Evolutionary conservation across 1,140 invertebrate species (phyloP).

Genomic region (Drosophila micromelanica): DNA sequence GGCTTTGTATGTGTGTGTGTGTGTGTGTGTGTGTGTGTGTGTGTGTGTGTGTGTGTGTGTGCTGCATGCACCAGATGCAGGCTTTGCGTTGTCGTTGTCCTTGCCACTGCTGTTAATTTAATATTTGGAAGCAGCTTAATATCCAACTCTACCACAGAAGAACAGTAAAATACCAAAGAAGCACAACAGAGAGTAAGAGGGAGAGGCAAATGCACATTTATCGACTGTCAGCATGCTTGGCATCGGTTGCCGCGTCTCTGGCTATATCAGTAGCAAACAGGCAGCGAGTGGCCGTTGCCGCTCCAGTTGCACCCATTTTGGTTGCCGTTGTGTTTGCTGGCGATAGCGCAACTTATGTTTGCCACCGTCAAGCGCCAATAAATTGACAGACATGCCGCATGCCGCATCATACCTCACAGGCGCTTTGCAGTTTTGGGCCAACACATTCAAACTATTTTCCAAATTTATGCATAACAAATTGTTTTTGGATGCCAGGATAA

Average conservation of each 20-base stretch:
- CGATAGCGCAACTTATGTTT: constrained; percentile 80
- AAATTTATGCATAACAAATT: constrained; percentile 18
- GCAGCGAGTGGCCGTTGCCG: constrained; percentile 12
- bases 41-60: constrained; percentile 6
- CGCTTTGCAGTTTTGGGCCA: not conserved
- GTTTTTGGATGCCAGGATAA: constrained; percentile 4
- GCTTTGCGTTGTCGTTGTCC: constrained; percentile 46
- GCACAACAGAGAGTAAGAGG: constrained; percentile 23
- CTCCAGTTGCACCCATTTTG: constrained; percentile 20
- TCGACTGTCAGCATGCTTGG: constrained; percentile 41
- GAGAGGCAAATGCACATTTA: constrained; percentile 18
- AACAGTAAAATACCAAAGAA: constrained; percentile 15
- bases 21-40: constrained; percentile 3
- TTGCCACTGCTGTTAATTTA: constrained; percentile 70
- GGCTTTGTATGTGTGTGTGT: too few species aligned
- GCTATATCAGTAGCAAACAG: constrained; percentile 42
- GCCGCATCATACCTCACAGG: constrained; percentile 23
- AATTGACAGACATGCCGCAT: constrained; percentile 61
- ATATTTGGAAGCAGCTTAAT: constrained; percentile 82
- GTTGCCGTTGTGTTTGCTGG: constrained; percentile 58
- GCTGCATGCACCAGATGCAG: constrained; percentile 57
- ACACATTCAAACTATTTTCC: not conserved
- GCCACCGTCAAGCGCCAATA: constrained; percentile 65
- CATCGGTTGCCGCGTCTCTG: constrained; percentile 19
- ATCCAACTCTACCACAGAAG: constrained; percentile 63